A percentile compares a stretch with the other conserved stretches of the same genome.
Evolutionary conservation across 2,113 vertebrate species (phyloP).

Genomic region (Campylorhamphus procurvoides): DNA sequence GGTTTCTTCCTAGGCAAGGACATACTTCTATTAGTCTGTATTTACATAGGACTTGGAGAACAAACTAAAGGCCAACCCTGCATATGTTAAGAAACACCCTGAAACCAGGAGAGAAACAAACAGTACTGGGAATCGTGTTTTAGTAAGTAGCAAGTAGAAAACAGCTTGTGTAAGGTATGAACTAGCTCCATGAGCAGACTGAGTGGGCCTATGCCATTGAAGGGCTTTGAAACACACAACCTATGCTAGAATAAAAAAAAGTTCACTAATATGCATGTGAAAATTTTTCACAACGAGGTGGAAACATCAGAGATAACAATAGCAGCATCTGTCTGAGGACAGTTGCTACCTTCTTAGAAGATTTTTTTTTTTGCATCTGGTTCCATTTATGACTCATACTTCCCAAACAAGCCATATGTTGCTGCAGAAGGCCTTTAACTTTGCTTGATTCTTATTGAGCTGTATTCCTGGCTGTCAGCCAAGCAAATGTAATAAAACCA

Average conservation of each 20-base stretch:
- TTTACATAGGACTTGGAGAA: not conserved
- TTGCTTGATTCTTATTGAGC: constrained; percentile 60
- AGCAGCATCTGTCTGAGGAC: constrained; percentile 44
- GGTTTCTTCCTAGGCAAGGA: not conserved
- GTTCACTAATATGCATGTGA: not conserved
- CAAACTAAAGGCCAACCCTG: not conserved
- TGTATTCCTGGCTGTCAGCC: constrained; percentile 55
- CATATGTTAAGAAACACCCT: not conserved
- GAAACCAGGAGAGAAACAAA: not conserved
- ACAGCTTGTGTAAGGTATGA: not conserved
- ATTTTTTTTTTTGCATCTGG: constrained; percentile 65
- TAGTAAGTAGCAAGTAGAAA: not conserved
- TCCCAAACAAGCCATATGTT: constrained; percentile 75
- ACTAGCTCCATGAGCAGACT: not conserved
- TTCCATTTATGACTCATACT: constrained; percentile 77
- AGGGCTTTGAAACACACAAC: not conserved
- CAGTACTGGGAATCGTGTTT: not conserved
- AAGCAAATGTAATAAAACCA: constrained; percentile 69
- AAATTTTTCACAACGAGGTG: not conserved
- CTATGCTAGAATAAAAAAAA: not conserved
- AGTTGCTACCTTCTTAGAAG: constrained; percentile 56
- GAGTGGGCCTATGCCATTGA: not conserved
- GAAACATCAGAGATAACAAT: constrained; percentile 56
- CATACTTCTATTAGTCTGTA: not conserved
- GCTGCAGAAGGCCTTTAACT: constrained; percentile 66